Conservation (phyloP, 2,113 vertebrate genomes). For the Gobius niger region DNA sequence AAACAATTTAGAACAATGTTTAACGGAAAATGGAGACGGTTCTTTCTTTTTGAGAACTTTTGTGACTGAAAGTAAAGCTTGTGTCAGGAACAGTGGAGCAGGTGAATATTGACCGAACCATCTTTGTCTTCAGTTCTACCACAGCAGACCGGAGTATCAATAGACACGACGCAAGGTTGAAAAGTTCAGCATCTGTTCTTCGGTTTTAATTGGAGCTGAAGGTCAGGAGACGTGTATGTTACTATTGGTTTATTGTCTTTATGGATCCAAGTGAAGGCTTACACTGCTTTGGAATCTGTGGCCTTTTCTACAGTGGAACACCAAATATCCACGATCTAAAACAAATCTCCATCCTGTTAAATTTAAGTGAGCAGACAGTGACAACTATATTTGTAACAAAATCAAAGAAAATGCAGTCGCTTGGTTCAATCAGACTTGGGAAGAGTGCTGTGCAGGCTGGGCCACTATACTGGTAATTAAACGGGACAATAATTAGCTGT, state of each 20-base stretch:
- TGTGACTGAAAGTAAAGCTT: slow-evolving; percentile 32
- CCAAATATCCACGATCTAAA: slow-evolving; percentile 51
- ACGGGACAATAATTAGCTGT: slow-evolving; percentile 74
- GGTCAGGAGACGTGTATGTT: slow-evolving; percentile 70
- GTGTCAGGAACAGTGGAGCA: slow-evolving; percentile 32
- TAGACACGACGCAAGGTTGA: slow-evolving; percentile 67
- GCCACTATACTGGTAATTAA: slow-evolving; percentile 69
- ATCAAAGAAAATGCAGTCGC: slow-evolving; percentile 68
- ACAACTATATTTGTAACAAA: slow-evolving; percentile 65
- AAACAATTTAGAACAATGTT: slow-evolving; percentile 7
- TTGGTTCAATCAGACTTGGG: slow-evolving; percentile 70
- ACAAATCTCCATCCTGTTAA: slow-evolving; percentile 70
- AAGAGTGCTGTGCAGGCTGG: slow-evolving; percentile 53
- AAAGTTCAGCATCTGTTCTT: slow-evolving; percentile 73
- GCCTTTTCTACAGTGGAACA: slow-evolving; percentile 55
- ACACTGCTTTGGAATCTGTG: slow-evolving; percentile 17
- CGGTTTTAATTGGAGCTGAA: slow-evolving; percentile 75
- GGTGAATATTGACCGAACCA: slow-evolving; percentile 54
- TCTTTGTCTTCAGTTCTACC: slow-evolving; percentile 45
- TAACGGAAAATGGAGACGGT: slow-evolving; percentile 23
- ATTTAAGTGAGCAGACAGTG: slow-evolving; percentile 70
- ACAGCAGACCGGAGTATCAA: slow-evolving; percentile 60
- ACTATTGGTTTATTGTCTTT: slow-evolving; percentile 69
- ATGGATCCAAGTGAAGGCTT: slow-evolving; percentile 54
- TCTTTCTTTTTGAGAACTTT: slow-evolving; percentile 27